Evolutionary conservation across 1,140 invertebrate genomes (phyloP), one percentile per base, ranked within the genome.

Genomic region (Coboldia fuscipes): DNA sequence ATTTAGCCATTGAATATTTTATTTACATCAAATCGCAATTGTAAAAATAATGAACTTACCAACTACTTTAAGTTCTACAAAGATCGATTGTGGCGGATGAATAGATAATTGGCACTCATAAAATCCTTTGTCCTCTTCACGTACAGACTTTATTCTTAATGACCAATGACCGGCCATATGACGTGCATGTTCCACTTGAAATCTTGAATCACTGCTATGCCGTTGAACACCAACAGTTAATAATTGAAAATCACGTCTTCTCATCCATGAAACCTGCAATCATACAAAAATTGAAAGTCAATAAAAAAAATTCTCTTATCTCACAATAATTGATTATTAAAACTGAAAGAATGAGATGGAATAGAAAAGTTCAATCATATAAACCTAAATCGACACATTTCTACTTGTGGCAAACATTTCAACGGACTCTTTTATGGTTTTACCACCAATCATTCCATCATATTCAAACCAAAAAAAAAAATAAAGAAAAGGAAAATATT

Each of bases 31-130:
- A 30, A 7, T 8, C 16, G 13, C 13, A 30, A 6, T 8, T 8
- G 13, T 8, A 56, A 58, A 14, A 17, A 31, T 36, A 5, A 46
- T 44, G 42, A 42, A 62, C 75, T 72, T 63, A 82, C 78, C 75
- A 39, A 80, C 72, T 39, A 83, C 75, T 51, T 69, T 68, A 40
- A 83, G 62, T 43, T 68, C 66, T 35, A 81, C 57, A 53, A 78
- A 71, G 54, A 77, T 74, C 50, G 73, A 77, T 30, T 72, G 68
- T 34, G 77, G 75, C 34, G 78, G 78, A 55, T 82, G 74, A 27
- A 75, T 74, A 30, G 75, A 77, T 40, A 81, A 66, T 64, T 81
- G 77, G 52, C 77, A 82, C 5, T 81, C 76, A 46, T 81, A 82
- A 18, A 75, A 53, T n/a, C 76, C 77, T 6, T 65, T 68, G 45